Evolutionary conservation across 2,888 invertebrate species (phyloP).

Genomic region (Chymomyza procnemis): DNA sequence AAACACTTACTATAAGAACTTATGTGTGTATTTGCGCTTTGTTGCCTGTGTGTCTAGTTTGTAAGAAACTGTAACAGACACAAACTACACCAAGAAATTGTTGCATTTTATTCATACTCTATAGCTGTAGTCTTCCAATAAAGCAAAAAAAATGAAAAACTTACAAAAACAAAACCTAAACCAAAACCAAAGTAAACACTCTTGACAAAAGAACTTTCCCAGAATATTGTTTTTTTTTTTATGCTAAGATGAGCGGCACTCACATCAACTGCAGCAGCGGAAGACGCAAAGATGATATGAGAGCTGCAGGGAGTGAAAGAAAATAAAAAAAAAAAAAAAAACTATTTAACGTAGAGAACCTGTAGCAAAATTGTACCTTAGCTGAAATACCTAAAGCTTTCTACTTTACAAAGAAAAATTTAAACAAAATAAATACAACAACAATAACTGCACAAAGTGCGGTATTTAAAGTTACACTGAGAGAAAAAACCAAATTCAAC

Average conservation of each 20-base stretch:
- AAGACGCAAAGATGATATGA: conserved; percentile 3
- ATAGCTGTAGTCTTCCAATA: not conserved
- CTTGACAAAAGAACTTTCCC: not conserved
- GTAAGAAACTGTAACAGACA: not conserved
- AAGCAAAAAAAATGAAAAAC: not conserved
- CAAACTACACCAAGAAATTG: conserved; percentile 24
- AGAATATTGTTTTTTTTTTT: not conserved
- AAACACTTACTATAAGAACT: not conserved
- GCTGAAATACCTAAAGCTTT: conserved; percentile 54
- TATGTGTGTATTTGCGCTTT: not conserved
- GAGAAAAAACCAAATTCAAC: not conserved
- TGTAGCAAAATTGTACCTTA: conserved; percentile 69
- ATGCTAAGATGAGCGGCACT: conserved; percentile 11
- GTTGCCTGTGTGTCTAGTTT: not conserved
- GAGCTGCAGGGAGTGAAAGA: conserved; percentile 21
- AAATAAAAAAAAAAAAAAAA: conserved; percentile 9
- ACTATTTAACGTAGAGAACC: conserved; percentile 51
- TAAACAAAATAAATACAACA: conserved; percentile 10
- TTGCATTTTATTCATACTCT: conserved; percentile 30
- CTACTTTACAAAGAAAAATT: conserved; percentile 41
- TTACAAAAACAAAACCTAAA: not conserved
- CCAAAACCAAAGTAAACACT: not conserved
- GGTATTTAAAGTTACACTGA: not conserved
- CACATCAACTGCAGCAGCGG: too few species aligned
- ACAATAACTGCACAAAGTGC: conserved; percentile 35